Conservation (phyloP, 2,113 vertebrate genomes). For the Natator depressus region DNA sequence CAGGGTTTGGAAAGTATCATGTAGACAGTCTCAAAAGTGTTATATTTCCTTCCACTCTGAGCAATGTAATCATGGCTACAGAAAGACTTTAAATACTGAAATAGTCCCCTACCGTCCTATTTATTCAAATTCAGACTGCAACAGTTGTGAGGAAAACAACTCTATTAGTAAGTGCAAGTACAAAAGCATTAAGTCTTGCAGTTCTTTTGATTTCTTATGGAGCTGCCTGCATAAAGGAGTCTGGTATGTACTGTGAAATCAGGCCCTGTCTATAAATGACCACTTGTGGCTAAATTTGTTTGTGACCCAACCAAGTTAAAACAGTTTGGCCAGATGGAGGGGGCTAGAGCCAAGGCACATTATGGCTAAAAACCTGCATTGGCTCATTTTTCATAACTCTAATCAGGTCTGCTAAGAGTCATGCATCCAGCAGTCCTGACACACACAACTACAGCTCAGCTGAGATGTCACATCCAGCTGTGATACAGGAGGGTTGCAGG, state of each 20-base stretch:
- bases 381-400: too few species aligned
- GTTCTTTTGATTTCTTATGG: background rate
- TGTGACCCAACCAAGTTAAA: conserved; percentile 2
- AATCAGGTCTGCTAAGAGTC: background rate
- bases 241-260: background rate
- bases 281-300: background rate
- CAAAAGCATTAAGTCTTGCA: too few species aligned
- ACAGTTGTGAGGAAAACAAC: background rate
- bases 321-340: background rate
- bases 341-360: background rate
- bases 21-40: too few species aligned
- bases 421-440: background rate
- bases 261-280: background rate
- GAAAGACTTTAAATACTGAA: too few species aligned
- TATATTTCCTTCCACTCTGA: too few species aligned
- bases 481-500: background rate
- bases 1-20: too few species aligned
- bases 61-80: too few species aligned
- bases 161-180: background rate
- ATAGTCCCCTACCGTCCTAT: background rate
- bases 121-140: background rate
- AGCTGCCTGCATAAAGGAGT: background rate
- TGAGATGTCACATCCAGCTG: background rate
- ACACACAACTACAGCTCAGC: background rate
- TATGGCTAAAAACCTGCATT: background rate